Conservation (phyloP, 2,113 vertebrate species). For the Eclectus roratus region DNA sequence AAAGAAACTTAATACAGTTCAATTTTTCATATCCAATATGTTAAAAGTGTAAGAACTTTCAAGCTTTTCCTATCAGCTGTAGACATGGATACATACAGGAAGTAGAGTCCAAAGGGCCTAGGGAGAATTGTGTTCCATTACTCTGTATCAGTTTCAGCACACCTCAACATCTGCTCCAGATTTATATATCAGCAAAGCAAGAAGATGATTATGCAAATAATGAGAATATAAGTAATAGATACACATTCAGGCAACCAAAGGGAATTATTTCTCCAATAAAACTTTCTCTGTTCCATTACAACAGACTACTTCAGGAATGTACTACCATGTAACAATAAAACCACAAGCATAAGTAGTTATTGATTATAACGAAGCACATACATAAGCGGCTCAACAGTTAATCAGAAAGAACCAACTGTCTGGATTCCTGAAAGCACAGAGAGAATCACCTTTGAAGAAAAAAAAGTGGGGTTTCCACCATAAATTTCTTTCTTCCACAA, state of each 20-base stretch:
- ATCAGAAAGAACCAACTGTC: not conserved
- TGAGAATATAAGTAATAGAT: not conserved
- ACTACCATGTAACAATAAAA: not conserved
- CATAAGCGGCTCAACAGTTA: not conserved
- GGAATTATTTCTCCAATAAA: not conserved
- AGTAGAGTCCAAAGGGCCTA: not conserved
- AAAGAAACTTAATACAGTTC: not conserved
- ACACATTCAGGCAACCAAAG: fast-evolving
- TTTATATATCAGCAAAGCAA: not conserved
- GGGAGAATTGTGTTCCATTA: not conserved
- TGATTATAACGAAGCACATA: not conserved
- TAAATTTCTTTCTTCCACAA: not conserved
- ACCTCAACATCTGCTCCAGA: not conserved
- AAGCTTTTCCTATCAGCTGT: not conserved
- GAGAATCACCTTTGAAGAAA: not conserved
- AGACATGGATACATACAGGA: not conserved
- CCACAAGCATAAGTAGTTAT: not conserved
- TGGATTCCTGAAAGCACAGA: not conserved
- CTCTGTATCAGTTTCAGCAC: not conserved
- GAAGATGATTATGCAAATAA: not conserved
- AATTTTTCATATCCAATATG: not conserved
- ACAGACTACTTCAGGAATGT: not conserved
- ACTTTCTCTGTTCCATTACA: not conserved
- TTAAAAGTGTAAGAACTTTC: not conserved
- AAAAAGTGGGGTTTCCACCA: fast-evolving